Conservation (phyloP, 2,113 vertebrate species). For the Plecturocebus donacophilus region DNA sequence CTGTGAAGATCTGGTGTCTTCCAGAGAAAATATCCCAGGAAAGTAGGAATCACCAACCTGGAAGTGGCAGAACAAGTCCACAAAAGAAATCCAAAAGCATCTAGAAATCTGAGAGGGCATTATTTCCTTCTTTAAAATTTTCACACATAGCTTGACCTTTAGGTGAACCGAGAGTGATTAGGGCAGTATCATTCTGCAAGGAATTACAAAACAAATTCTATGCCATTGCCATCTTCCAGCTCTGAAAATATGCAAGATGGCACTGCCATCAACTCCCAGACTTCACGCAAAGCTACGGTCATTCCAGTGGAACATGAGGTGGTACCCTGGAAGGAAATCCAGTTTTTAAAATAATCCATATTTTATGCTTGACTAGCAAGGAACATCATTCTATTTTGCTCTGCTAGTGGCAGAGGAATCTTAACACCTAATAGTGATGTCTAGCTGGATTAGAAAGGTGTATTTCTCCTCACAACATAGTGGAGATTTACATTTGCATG, state of each 20-base stretch:
- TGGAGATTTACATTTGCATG: background rate
- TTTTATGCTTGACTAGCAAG: background rate
- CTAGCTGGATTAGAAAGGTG: background rate
- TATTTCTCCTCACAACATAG: background rate
- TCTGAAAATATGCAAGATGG: background rate
- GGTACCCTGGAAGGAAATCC: background rate
- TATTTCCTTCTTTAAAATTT: background rate
- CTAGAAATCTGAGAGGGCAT: background rate
- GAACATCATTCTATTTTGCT: background rate
- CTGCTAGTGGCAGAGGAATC: background rate
- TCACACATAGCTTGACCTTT: background rate
- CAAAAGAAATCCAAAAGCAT: background rate
- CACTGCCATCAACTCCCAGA: background rate
- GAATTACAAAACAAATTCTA: background rate
- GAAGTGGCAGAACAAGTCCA: background rate
- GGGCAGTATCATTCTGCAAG: background rate
- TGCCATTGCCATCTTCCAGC: background rate
- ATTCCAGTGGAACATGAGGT: background rate
- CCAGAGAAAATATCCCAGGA: background rate
- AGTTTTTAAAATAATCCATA: background rate
- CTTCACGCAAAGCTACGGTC: background rate
- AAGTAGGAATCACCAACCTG: background rate
- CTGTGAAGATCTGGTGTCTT: background rate
- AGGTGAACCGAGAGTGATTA: background rate
- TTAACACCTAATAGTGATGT: background rate